Conservation (phyloP, 1,140 invertebrate genomes). For the Cherax destructor region DNA sequence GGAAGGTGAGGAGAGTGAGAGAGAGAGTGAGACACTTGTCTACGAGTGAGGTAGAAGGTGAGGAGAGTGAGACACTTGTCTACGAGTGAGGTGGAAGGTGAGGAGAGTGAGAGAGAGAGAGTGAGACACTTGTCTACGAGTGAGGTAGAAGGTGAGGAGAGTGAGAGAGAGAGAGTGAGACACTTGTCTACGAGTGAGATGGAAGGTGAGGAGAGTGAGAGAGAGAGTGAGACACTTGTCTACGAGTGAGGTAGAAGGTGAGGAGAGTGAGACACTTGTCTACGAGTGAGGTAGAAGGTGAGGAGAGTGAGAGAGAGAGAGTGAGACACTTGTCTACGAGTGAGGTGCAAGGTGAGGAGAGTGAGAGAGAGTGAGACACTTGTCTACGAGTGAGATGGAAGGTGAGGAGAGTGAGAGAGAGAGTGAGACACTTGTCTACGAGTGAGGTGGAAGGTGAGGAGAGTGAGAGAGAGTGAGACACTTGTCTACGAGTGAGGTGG, state of each 20-base stretch:
- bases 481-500: too few relatives aligned
- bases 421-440: not conserved
- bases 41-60: not conserved
- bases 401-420: too few relatives aligned
- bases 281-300: not conserved
- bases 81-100: not conserved
- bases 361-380: not conserved
- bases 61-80: not conserved
- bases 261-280: not conserved
- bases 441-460: not conserved
- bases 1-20: too few relatives aligned
- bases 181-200: too few relatives aligned
- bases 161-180: constrained; percentile 2
- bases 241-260: not conserved
- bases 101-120: not conserved
- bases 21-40: not conserved
- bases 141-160: not conserved
- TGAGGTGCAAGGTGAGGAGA: too few relatives aligned
- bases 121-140: not conserved
- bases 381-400: too few relatives aligned
- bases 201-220: too few relatives aligned
- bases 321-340: not conserved
- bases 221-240: not conserved
- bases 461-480: not conserved
- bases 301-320: not conserved